These are phyloP conservation scores for Anguilla marmorata DNA, from an alignment of 2,797 vertebrate species.

Conservation along the genomic window DNA sequence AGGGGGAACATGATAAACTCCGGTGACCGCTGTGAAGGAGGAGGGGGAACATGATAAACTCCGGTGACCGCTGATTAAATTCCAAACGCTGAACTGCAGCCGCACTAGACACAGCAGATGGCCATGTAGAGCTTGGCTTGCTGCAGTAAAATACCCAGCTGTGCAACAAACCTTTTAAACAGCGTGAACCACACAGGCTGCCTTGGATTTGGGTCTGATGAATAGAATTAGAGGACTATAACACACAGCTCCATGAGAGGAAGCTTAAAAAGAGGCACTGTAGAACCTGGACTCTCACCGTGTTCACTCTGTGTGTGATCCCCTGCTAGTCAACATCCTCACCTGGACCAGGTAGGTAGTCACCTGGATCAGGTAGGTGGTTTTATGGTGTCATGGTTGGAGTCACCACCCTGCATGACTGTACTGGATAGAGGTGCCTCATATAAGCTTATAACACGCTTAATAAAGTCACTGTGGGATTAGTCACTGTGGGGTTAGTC, in stretches of 20 bases:
- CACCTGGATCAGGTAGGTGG: background rate
- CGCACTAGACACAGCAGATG: background rate
- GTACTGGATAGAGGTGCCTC: constrained; percentile 6
- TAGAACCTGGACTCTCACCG: background rate
- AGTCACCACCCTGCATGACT: background rate
- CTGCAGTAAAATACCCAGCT: background rate
- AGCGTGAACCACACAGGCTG: background rate
- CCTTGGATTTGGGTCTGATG: background rate
- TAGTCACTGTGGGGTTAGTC: background rate
- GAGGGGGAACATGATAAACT: background rate
- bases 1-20: no score
- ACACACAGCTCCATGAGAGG: background rate
- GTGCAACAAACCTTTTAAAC: background rate
- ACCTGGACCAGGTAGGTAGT: background rate
- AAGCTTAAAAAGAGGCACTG: background rate
- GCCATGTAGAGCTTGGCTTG: background rate
- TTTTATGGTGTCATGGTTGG: background rate
- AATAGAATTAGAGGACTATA: background rate
- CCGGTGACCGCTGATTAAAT: no score
- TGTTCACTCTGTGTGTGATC: background rate
- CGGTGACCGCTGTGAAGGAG: background rate
- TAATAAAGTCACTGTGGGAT: constrained; percentile 9
- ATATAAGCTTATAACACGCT: background rate
- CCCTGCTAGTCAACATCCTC: background rate
- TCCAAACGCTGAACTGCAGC: background rate